Base-by-base conservation (phyloP, 2,888 invertebrate species). In the Ophraella communa region DNA sequence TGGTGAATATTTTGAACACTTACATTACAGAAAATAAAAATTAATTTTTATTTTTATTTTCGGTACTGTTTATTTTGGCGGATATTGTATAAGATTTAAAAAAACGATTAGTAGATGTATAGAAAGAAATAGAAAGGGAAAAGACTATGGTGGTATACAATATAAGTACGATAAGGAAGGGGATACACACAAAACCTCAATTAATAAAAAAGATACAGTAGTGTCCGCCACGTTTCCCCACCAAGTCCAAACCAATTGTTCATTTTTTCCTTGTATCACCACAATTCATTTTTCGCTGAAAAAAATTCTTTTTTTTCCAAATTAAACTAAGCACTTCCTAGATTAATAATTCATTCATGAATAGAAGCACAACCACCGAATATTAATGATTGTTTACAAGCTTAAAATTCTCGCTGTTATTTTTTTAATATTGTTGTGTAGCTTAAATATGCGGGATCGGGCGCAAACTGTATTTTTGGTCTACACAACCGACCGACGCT, bases 391-490 rank as follows among this genome's bases (percentile, higher is more conserved):
- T 24, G 24, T 24, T 14, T 49, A 23, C 24, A 23, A 23, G 49
- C 27, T 49, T 14, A 49, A 49, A 49, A 49, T 49, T 21, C 24
- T 49, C 49, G 23, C n/a, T 24, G 49, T 49, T 49, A 49, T 23
- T 52, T 52, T 52, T 52, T 52, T n/a, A n/a, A n/a, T n/a, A n/a
- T n/a, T n/a, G n/a, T 33, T 33, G 52, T 30, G 11, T 33, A 24
- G 33, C 33, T 1, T 14, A 33, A 33, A 52, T 52, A 52, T 52
- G 52, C 52, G 52, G 52, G 52, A 5, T 10, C 33, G 33, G 44
- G 21, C 45, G 57, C 24, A 30, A 45, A 55, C 60, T 66, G 54
- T 66, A 54, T 61, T 56, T 62, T 45, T 33, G 65, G 35, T 53
- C 49, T 52, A 39, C 39, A 21, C 39, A 27, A 27, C 35, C 35